phyloP scores from a whole-genome alignment of 2,797 vertebrate genomes.

The Hippocampus kuda region DNA sequence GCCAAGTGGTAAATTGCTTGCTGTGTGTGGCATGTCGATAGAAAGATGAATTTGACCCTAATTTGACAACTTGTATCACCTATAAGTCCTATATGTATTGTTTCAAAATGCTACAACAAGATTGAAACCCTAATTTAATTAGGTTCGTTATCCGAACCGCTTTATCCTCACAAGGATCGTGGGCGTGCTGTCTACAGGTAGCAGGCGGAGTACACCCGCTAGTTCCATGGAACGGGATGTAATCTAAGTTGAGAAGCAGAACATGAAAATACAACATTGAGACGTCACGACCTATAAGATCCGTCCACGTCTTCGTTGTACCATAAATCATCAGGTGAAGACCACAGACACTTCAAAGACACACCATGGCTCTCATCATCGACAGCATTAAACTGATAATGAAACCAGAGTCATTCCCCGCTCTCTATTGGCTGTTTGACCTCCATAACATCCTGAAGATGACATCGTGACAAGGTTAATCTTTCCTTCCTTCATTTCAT shows the following conservation, averaged over 20 bases:
- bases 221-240: no score
- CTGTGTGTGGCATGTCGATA: no score
- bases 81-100: no score
- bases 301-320: not conserved
- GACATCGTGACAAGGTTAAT: slow-evolving; percentile 3
- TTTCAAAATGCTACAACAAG: no score
- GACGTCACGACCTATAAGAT: not conserved
- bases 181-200: no score
- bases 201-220: no score
- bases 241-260: no score
- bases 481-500: not conserved
- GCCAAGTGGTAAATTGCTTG: no score
- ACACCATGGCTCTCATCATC: not conserved
- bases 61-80: no score
- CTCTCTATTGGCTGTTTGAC: slow-evolving; percentile 7
- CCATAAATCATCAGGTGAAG: not conserved
- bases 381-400: not conserved
- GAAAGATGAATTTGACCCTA: no score
- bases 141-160: no score
- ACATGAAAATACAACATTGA: not conserved
- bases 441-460: not conserved
- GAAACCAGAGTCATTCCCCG: slow-evolving; percentile 1
- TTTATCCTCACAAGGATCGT: no score
- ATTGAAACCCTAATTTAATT: not conserved
- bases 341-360: not conserved